Conservation (phyloP, 2,113 vertebrate genomes). For the Jaculus jaculus region DNA sequence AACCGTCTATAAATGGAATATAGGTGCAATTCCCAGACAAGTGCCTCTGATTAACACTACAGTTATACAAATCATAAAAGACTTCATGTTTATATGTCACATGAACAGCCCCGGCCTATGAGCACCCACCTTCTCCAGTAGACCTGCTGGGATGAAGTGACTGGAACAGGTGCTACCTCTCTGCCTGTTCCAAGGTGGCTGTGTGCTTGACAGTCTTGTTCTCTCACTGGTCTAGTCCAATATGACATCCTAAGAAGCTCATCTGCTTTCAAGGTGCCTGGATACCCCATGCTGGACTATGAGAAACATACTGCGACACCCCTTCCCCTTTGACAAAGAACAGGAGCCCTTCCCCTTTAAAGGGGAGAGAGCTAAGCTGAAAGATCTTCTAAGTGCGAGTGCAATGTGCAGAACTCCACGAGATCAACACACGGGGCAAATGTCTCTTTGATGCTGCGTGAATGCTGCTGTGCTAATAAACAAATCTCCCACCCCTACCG, state of each 20-base stretch:
- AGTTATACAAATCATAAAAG: background rate
- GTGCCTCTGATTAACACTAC: background rate
- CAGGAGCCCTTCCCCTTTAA: slow-evolving; percentile 12
- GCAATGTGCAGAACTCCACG: background rate
- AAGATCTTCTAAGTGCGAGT: background rate
- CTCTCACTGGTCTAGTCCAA: background rate
- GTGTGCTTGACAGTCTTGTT: background rate
- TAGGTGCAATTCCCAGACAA: background rate
- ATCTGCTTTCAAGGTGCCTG: background rate
- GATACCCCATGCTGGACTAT: background rate
- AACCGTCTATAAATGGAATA: background rate
- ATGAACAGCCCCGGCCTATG: background rate
- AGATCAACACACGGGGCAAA: background rate
- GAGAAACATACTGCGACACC: background rate
- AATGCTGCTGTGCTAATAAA: background rate
- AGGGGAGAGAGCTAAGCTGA: background rate
- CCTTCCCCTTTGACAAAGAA: background rate
- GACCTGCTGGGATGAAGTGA: background rate
- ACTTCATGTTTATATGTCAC: background rate
- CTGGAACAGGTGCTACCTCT: background rate
- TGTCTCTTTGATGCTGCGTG: background rate
- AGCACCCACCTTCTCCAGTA: background rate
- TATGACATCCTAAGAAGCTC: background rate
- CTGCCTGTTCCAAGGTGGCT: background rate
- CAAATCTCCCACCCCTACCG: background rate